Evolutionary conservation across 2,113 vertebrate genomes (phyloP), one percentile per base, ranked within the genome.

Genomic region (Corythaeola cristata): DNA sequence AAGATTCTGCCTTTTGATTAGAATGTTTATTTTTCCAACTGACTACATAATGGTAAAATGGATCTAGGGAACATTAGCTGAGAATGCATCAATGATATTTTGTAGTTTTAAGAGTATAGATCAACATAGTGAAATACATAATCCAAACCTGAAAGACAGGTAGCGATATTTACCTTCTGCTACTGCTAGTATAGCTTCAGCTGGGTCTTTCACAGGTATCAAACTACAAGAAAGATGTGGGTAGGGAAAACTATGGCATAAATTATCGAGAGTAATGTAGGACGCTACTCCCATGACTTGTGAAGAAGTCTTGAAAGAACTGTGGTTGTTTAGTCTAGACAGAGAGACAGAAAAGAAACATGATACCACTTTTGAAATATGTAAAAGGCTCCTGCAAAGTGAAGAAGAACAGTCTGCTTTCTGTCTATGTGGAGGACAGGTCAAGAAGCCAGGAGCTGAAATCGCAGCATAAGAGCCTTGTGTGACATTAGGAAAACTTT

Each of bases 371-470:
- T 91, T 30, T 72, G 60, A 96, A 91, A 88, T 76, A 89, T 37
- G 56, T 64, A 89, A 95, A 94, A 91, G 22, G 33, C 22, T 95
- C 33, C 53, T 85, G 39, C n/a, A 71, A 90, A 92, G 37, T 84
- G 59, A 64, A 76, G 60, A 82, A 80, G 66, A 69, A 39, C 41
- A 50, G 63, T 84, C 77, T 95, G 76, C 39, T 94, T 94, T 96
- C 69, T 94, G 18, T 96, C 80, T 89, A 7, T 72, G 26, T 64
- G 56, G 66, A 87, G 74, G 74, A 82, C 77, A 89, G 91, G 87
- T 93, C 91, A 96, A 96, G 77, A 92, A 93, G 66, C 45, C 69
- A 32, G 14, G 66, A 89, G 86, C 30, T 79, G 56, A 85, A 96
- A 89, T 60, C 72, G 52, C 56, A 85, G 79, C 63, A 50, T 44